Percentiles rank a stretch among this genome's conserved stretches.
phyloP scores from a whole-genome alignment of 1,140 invertebrate species.

The Anthonomus grandis region DNA sequence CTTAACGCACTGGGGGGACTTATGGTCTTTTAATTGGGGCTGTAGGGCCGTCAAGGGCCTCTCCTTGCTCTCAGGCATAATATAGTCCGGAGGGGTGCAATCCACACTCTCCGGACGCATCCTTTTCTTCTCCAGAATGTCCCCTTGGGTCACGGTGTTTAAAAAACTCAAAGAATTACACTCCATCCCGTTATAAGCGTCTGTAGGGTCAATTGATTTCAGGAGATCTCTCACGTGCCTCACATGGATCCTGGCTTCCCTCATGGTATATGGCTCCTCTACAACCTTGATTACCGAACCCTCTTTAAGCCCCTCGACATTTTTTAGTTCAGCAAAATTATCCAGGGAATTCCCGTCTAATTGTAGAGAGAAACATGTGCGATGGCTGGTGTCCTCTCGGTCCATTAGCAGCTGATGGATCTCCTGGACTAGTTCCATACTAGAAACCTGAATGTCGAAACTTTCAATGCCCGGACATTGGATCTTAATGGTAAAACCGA shows the following conservation, averaged over 20 bases:
- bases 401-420: slow-evolving; percentile 98
- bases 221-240: slow-evolving; percentile 94
- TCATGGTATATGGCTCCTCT: slow-evolving; percentile 95
- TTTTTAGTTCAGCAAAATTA: slow-evolving; percentile 97
- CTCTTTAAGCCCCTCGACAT: slow-evolving; percentile 92
- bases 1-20: slow-evolving; percentile 85
- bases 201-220: slow-evolving; percentile 88
- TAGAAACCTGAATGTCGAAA: slow-evolving; percentile 93
- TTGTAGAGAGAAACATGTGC: slow-evolving; percentile 97
- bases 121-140: slow-evolving; percentile 87
- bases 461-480: slow-evolving; percentile 82
- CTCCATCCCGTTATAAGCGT: slow-evolving; percentile 93
- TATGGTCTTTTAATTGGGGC: slow-evolving; percentile 78
- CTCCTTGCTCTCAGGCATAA: slow-evolving; percentile 88
- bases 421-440: slow-evolving; percentile 98
- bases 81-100: slow-evolving; percentile 95
- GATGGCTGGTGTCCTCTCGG: slow-evolving; percentile 94
- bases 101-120: slow-evolving; percentile 84
- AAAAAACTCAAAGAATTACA: slow-evolving; percentile 95
- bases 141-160: slow-evolving; percentile 89
- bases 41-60: slow-evolving; percentile 83
- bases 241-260: slow-evolving; percentile 95
- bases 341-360: slow-evolving; percentile 91
- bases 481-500: slow-evolving; percentile 91
- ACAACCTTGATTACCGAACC: slow-evolving; percentile 91